Evolutionary conservation across 1,140 invertebrate species (phyloP).

Genomic region (Hirudo medicinalis): DNA sequence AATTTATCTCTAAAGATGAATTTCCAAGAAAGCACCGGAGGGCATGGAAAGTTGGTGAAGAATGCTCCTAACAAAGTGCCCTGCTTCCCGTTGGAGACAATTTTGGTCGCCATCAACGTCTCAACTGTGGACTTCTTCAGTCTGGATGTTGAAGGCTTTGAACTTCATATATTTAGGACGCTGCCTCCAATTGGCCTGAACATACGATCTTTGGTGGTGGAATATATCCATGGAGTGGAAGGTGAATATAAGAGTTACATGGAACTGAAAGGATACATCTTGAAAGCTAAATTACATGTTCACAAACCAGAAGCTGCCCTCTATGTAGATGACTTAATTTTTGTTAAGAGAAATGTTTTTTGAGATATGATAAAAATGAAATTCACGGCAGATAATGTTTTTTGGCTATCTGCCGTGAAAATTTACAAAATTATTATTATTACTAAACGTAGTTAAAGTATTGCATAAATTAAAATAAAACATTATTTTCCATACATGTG

Average conservation of each 20-base stretch:
- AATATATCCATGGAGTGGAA: constrained; percentile 11
- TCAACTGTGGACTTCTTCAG: constrained; percentile 21
- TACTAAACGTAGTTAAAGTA: too few relatives aligned
- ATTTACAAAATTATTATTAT: too few relatives aligned
- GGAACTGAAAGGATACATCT: constrained; percentile 6
- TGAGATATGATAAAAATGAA: too few relatives aligned
- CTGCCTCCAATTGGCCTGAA: constrained; percentile 25
- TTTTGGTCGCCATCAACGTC: constrained; percentile 15
- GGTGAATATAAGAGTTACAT: not conserved
- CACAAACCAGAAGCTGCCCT: not conserved
- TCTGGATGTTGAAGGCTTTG: constrained; percentile 27
- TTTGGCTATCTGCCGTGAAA: too few relatives aligned
- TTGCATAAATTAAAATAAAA: too few relatives aligned
- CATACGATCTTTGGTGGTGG: constrained; percentile 21
- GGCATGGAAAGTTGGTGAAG: not conserved
- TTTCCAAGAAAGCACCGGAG: not conserved
- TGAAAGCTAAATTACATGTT: not conserved
- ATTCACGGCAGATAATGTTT: too few relatives aligned
- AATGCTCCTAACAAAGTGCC: not conserved
- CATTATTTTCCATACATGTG: too few relatives aligned
- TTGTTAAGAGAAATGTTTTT: not conserved
- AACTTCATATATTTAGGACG: constrained; percentile 24
- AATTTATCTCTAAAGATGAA: not conserved
- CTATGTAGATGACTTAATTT: constrained; percentile 12
- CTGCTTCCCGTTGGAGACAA: constrained; percentile 18